Evolutionary conservation across 2,113 vertebrate genomes (phyloP), one percentile per base, ranked within the genome.

Genomic region (Lagopus leucura): DNA sequence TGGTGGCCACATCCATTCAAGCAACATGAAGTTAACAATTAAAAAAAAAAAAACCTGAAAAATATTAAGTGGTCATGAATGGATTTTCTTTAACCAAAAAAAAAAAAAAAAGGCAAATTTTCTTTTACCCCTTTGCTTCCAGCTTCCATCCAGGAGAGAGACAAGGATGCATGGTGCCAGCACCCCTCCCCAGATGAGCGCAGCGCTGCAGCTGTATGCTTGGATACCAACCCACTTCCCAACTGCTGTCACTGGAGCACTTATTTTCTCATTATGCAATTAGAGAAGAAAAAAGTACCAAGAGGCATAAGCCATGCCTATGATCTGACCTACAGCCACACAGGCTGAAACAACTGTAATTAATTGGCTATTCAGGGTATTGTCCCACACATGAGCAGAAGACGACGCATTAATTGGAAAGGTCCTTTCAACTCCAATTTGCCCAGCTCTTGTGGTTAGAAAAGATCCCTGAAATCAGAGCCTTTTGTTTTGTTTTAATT

Each of bases 341-440:
- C 57, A 90, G 66, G 50, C 64, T 77, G 64, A 61, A 91, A 89
- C 10, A 83, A 79, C 69, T 75, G 66, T 76, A 92, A 95, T 92
- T 94, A 94, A 94, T 52, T 74, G 79, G 34, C 57, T 57, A 34
- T 48, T 69, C 65, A 25, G 27, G 24, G 30, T n/a, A 66, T 38
- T 55, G 70, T 80, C 58, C 22, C 1, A 86, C 54, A 89, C 20
- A 69, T 7, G 18, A 92, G 72, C 76, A 87, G 64, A 95, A 87
- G 19, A 79, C 0, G 2, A 52, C 11, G 34, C 8, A 8, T 70
- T 95, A 95, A 94, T 90, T 93, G 83, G 57, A 76, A 48, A 81
- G 57, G 63, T 52, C 80, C 70, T 90, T 95, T 93, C 90, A 90
- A 72, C n/a, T 89, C 43, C 24, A 61, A 76, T 93, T 93, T 92